Percentiles rank a stretch among this genome's conserved stretches.
phyloP scores from a whole-genome alignment of 1,140 invertebrate species.

The Listronotus oregonensis region DNA sequence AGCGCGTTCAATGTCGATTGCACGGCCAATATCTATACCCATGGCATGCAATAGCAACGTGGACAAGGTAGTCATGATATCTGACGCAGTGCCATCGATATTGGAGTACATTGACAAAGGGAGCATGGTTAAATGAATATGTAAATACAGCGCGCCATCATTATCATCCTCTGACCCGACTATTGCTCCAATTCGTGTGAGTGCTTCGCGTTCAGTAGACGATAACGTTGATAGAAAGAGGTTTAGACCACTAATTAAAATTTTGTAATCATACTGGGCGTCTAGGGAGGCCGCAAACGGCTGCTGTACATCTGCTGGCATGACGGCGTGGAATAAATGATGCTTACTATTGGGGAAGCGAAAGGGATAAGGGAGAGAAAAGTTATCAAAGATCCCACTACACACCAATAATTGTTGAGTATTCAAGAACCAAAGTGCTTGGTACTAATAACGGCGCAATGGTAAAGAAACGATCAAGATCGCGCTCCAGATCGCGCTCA shows the following conservation, averaged over 20 bases:
- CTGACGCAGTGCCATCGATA: not conserved
- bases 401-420: not conserved
- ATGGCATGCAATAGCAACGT: constrained; percentile 1
- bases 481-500: not conserved
- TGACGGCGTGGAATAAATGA: too few species aligned
- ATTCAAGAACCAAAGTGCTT: not conserved
- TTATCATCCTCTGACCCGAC: too few species aligned
- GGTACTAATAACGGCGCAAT: not conserved
- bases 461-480: constrained; percentile 1
- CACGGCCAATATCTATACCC: not conserved
- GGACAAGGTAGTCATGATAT: not conserved
- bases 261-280: too few species aligned
- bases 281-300: too few species aligned
- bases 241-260: too few species aligned
- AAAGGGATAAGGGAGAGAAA: too few species aligned
- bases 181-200: too few species aligned
- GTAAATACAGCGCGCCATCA: not conserved
- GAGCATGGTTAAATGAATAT: constrained; percentile 1
- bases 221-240: too few species aligned
- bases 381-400: too few species aligned
- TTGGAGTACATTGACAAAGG: constrained; percentile 1
- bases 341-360: too few species aligned
- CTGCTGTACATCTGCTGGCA: too few species aligned
- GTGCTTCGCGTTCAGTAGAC: too few species aligned
- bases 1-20: constrained; percentile 1